Conservation (phyloP, 1,140 invertebrate species). For the Lepidurus packardi region DNA sequence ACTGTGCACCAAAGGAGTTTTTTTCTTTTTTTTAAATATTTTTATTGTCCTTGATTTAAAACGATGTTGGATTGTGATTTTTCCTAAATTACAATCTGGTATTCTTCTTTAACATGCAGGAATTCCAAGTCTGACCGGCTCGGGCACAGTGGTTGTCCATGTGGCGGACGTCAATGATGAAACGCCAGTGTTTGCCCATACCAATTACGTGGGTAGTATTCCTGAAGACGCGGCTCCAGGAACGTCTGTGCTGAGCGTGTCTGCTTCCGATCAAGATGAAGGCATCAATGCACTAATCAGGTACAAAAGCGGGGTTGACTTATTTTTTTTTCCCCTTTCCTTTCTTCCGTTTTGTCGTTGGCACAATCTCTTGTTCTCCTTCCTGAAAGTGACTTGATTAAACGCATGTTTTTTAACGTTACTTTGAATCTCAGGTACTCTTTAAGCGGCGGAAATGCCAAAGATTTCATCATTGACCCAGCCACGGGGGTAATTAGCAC, state of each 20-base stretch:
- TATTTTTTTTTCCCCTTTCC: too few relatives aligned
- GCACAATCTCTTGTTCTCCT: neutral
- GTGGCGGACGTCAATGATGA: conserved; percentile 94
- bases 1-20: too few relatives aligned
- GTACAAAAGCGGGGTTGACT: conserved; percentile 40
- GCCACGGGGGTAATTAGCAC: conserved; percentile 70
- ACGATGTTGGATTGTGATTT: too few relatives aligned
- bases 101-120: conserved; percentile 51
- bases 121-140: conserved; percentile 78
- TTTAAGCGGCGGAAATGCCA: conserved; percentile 59
- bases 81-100: neutral
- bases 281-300: conserved; percentile 78
- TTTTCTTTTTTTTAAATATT: too few relatives aligned
- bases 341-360: too few relatives aligned
- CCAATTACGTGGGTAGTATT: conserved; percentile 67
- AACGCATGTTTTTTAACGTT: neutral
- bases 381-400: neutral
- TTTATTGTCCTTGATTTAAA: too few relatives aligned
- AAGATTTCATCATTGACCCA: conserved; percentile 61
- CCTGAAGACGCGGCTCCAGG: conserved; percentile 68
- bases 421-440: conserved; percentile 55
- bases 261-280: conserved; percentile 70
- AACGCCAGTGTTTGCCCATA: conserved; percentile 71
- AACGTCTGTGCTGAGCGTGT: conserved; percentile 62
- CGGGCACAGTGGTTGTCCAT: conserved; percentile 75